Evolutionary conservation across 1,140 invertebrate species (phyloP).

Genomic region (Penaeus japonicus): DNA sequence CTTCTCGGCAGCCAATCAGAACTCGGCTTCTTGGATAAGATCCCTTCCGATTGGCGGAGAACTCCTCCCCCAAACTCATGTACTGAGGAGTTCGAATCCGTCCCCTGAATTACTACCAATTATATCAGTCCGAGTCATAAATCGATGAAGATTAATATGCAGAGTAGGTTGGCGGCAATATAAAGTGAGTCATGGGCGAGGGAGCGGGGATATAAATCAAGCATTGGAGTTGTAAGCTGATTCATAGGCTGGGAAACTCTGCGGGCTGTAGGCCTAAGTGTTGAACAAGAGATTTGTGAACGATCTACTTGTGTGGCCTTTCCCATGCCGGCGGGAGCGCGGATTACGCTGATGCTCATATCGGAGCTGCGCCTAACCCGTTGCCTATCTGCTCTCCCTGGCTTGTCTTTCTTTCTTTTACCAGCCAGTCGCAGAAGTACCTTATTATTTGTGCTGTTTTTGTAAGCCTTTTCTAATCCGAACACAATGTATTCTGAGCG

Average conservation of each 20-base stretch:
- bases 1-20: constrained; percentile 20
- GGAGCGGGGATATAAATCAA: constrained; percentile 36
- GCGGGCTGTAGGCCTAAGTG: background rate
- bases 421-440: too few relatives aligned
- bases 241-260: background rate
- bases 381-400: too few relatives aligned
- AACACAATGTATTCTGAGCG: too few relatives aligned
- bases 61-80: background rate
- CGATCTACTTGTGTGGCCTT: too few relatives aligned
- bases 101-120: constrained; percentile 48
- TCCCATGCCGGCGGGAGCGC: too few relatives aligned
- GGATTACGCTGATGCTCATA: too few relatives aligned
- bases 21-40: background rate
- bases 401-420: too few relatives aligned
- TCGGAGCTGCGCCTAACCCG: too few relatives aligned
- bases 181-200: constrained; percentile 28
- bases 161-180: constrained; percentile 34
- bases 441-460: too few relatives aligned
- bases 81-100: background rate
- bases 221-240: background rate
- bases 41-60: constrained; percentile 16
- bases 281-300: too few relatives aligned
- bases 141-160: constrained; percentile 54
- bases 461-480: too few relatives aligned
- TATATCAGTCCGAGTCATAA: constrained; percentile 36